Conservation (phyloP, 2,888 invertebrate genomes). For the Didymodactylos carnosus region DNA sequence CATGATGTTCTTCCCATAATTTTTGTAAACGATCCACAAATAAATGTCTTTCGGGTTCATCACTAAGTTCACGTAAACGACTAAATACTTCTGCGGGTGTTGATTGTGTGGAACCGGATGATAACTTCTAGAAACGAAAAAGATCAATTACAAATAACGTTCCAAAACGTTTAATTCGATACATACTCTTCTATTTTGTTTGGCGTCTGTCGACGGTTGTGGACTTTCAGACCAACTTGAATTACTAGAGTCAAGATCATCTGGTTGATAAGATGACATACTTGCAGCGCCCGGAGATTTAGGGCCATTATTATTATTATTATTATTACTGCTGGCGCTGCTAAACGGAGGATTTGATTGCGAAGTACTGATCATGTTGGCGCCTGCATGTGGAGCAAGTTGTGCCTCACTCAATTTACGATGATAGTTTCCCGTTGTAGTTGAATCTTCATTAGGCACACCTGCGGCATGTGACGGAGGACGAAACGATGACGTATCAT, state of each 20-base stretch:
- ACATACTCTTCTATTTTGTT: background rate
- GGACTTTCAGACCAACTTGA: background rate
- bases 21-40: conserved; percentile 83
- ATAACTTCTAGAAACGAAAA: too few relatives aligned
- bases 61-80: conserved; percentile 29
- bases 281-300: background rate
- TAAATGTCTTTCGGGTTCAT: conserved; percentile 71
- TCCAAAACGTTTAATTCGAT: too few relatives aligned
- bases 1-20: conserved; percentile 76
- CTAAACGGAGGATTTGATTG: too few relatives aligned
- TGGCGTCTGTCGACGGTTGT: background rate
- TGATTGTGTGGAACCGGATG: background rate
- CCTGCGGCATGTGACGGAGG: background rate
- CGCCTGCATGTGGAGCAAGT: too few relatives aligned
- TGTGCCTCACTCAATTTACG: too few relatives aligned
- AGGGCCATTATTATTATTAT: background rate
- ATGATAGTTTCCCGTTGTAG: too few relatives aligned
- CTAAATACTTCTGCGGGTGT: background rate
- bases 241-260: background rate
- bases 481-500: too few relatives aligned
- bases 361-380: too few relatives aligned
- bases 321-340: too few relatives aligned
- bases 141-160: too few relatives aligned
- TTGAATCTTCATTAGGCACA: background rate
- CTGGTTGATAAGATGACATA: background rate